Base-by-base conservation (phyloP, 1,140 invertebrate species). In the Lordiphosa clarofinis region DNA sequence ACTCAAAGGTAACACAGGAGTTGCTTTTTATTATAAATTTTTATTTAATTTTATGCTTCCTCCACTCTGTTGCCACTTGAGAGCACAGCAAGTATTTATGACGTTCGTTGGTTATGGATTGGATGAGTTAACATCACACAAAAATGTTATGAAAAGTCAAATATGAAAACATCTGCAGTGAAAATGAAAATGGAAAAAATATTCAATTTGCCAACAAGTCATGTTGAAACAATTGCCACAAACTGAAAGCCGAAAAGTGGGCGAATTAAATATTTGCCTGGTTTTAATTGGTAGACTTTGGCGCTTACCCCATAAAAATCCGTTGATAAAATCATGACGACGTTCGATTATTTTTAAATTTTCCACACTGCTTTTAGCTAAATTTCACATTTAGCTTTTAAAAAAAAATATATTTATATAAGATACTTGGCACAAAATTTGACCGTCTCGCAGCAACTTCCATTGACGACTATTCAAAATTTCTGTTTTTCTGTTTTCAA, bases 31-130 rank as follows among this genome's bases (percentile, higher is more conserved):
- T 81, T 75, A 79, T 63, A 54, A 52, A 42, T 53, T 63, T 67
- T 50, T 43, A n/a, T 48, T 47, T 49, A 36, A 31, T 64, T 54
- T 61, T 37, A 36, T 49, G 24, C 46, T 53, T 38, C 28, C 31
- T 53, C 58, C 50, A 65, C 48, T 40, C 37, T 70, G 47, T 79
- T 81, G 76, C 75, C 75, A 82, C 71, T 81, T 81, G 75, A 81
- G 79, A 82, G 75, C 75, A 81, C 75, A 82, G 66, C 62, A 81
- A 81, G 75, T 81, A 81, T 82, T 81, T 81, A 81, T 81, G 76
- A 81, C 75, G 60, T 24, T 55, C 75, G 60, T 21, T 55, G 67
- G 31, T 54, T 36, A 56, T 60, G 48, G 66, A 49, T 49, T 74
- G 74, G 75, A 58, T 70, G 64, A 70, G 66, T 58, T 59, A 70